These are phyloP conservation scores for Eulemur macaco DNA, from an alignment of 2,113 vertebrate species.

Conservation along the genomic window DNA sequence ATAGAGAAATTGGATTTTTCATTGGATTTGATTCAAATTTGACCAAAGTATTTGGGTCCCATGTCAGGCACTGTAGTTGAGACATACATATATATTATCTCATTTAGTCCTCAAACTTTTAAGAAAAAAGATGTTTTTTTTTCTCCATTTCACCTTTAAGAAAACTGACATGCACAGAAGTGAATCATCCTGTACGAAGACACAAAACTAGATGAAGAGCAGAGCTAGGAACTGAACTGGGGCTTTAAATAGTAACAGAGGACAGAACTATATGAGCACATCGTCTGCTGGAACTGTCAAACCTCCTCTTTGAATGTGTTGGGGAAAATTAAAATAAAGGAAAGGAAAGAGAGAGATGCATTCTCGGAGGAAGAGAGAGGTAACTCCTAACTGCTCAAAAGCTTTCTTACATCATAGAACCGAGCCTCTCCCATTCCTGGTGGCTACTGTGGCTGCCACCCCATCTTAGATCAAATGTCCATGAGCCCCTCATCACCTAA, in stretches of 20 bases:
- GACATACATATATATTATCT: neutral
- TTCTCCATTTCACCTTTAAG: neutral
- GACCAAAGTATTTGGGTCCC: neutral
- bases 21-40: neutral
- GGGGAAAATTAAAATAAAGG: neutral
- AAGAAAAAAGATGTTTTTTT: neutral
- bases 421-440: neutral
- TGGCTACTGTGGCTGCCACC: accelerated
- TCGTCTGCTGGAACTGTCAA: neutral
- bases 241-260: neutral
- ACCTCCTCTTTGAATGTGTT: neutral
- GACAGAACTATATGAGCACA: neutral
- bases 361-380: neutral
- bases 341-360: neutral
- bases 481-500: neutral
- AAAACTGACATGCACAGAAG: neutral
- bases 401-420: neutral
- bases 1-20: neutral
- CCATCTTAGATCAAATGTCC: neutral
- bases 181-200: neutral
- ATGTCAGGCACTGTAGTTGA: neutral
- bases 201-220: neutral
- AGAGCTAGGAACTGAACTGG: neutral
- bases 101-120: neutral
- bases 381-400: neutral